Evolutionary conservation across 92 coral and sea anemone species (phyloP), one percentile per base, ranked within the genome.

Genomic region (Zoanthus gigantus): DNA sequence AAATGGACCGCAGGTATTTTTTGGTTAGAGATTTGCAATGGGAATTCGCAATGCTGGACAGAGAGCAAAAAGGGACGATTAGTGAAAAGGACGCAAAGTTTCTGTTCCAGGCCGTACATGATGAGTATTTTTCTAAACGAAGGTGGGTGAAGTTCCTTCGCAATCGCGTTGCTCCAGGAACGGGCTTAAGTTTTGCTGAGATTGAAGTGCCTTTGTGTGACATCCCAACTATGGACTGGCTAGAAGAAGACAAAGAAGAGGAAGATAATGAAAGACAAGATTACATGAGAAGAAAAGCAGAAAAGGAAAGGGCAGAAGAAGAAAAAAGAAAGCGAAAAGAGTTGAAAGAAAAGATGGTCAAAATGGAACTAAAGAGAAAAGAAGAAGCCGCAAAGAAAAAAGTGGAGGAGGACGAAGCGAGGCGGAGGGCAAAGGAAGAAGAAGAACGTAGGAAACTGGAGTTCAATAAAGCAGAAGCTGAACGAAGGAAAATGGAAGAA

Each of bases 41-140:
- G 99, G 99, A 97, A 86, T 97, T 97, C 90, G 88, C 98, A 46
- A 93, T 95, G 98, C 86, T 97, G 14, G 99, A 97, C 81, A 93
- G 98, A 66, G 96, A 95, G 73, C 94, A 96, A 79, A 92, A 90
- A 78, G 99, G 99, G 34, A 93, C 96, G 5, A 95, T 97, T 48
- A 93, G 94, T 78, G 99, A 97, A 87, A 88, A 88, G 66, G 95
- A 90, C 53, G 99, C 96, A 71, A 97, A 93, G 90, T 97, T 97
- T 88, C 83, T 97, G 29, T 93, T 95, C 79, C 99, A 97, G 74
- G 99, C 99, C 15, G 99, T 97, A 18, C 98, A 97, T 66, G 99
- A 97, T 71, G 99, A 97, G 16, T 95, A 90, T 71, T 97, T 97
- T 76, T 97, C 99, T 46, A 96, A 92, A 74, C 89, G 95, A 77